Evolutionary conservation across 1,140 invertebrate species (phyloP).

Genomic region (Rhynchophorus ferrugineus): DNA sequence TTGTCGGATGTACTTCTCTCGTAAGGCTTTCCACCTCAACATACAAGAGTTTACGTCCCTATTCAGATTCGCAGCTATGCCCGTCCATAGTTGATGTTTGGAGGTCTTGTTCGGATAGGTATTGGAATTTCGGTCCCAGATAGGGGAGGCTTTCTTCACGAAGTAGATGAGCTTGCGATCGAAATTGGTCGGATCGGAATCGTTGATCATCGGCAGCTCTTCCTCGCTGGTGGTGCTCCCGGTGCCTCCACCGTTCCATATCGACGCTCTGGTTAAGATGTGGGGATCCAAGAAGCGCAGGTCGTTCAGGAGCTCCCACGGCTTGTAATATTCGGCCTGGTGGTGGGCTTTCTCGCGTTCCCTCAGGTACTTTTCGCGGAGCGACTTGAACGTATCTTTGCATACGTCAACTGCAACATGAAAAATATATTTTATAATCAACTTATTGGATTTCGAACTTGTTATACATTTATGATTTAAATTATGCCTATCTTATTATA

Average conservation of each 20-base stretch:
- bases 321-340: slow-evolving; percentile 13
- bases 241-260: neutral
- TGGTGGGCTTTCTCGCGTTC: slow-evolving; percentile 26
- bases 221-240: slow-evolving; percentile 1
- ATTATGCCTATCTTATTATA: too few relatives aligned
- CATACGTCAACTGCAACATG: slow-evolving; percentile 17
- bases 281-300: slow-evolving; percentile 28
- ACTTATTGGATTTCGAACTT: too few relatives aligned
- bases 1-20: slow-evolving; percentile 33
- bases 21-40: slow-evolving; percentile 30
- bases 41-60: slow-evolving; percentile 24
- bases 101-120: slow-evolving; percentile 27
- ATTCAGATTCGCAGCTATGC: slow-evolving; percentile 23
- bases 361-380: slow-evolving; percentile 28
- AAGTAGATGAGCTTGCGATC: slow-evolving; percentile 24
- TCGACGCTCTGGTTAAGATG: slow-evolving; percentile 18
- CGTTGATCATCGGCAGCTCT: slow-evolving; percentile 4
- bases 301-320: slow-evolving; percentile 20
- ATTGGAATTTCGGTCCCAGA: slow-evolving; percentile 30
- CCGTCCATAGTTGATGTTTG: slow-evolving; percentile 27
- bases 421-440: slow-evolving; percentile 8
- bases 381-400: slow-evolving; percentile 25
- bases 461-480: too few relatives aligned
- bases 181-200: slow-evolving; percentile 23
- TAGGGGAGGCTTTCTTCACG: slow-evolving; percentile 23